phyloP scores from a whole-genome alignment of 1,140 invertebrate species.

The Caenorhabditis inopinata region DNA sequence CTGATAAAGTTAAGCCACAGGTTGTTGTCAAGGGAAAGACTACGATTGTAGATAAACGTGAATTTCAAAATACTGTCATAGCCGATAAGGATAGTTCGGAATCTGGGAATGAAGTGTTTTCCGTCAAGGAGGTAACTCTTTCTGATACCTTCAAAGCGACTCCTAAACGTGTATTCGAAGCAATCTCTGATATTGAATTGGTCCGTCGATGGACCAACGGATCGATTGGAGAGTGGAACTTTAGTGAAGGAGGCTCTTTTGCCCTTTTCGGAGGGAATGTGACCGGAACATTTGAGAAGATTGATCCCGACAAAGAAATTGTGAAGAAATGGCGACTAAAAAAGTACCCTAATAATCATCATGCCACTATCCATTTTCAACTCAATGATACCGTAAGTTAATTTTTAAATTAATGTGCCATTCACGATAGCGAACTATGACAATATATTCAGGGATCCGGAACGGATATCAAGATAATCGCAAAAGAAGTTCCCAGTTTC shows the following conservation, averaged over 20 bases:
- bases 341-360: constrained; percentile 87
- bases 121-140: constrained; percentile 28
- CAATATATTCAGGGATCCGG: constrained; percentile 55
- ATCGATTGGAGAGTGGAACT: constrained; percentile 71
- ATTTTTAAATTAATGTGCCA: not conserved
- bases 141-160: constrained; percentile 60
- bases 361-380: constrained; percentile 75
- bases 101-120: constrained; percentile 38
- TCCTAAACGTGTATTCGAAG: constrained; percentile 57
- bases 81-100: constrained; percentile 25
- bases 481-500: constrained; percentile 53
- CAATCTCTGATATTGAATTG: constrained; percentile 72
- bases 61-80: constrained; percentile 57
- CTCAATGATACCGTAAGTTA: constrained; percentile 56
- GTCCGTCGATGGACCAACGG: constrained; percentile 75
- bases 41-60: constrained; percentile 52
- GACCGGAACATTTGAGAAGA: constrained; percentile 80
- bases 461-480: constrained; percentile 53
- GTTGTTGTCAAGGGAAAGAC: constrained; percentile 57
- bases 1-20: constrained; percentile 55
- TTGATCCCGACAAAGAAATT: constrained; percentile 80
- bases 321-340: constrained; percentile 91
- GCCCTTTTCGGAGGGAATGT: constrained; percentile 88
- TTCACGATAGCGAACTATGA: not conserved
- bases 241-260: constrained; percentile 82